A percentile compares a stretch with the other conserved stretches of the same genome.
These are phyloP conservation scores for Sylvicola cinctus DNA, from an alignment of 2,888 invertebrate species.

Conservation along the genomic window DNA sequence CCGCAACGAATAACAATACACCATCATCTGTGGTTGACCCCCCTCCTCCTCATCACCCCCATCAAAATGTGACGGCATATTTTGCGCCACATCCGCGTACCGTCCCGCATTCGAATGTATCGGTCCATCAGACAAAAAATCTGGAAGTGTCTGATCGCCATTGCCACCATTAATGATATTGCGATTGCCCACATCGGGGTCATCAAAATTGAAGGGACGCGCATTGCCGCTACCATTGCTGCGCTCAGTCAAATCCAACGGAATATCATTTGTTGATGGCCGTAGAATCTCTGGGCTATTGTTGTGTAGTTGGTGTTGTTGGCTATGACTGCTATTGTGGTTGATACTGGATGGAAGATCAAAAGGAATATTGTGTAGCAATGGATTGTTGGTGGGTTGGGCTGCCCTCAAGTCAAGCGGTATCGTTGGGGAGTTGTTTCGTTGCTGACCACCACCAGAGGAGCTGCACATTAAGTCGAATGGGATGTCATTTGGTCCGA, in stretches of 20 bases:
- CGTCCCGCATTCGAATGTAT: slow-evolving; percentile 24
- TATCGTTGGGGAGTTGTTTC: slow-evolving; percentile 3
- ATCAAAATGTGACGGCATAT: too few relatives aligned
- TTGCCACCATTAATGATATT: slow-evolving; percentile 1
- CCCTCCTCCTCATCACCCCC: too few relatives aligned
- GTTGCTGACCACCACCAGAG: neutral
- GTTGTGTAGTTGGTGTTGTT: too few relatives aligned
- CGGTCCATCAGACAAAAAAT: slow-evolving; percentile 51
- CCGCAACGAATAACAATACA: too few relatives aligned
- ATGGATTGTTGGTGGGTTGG: slow-evolving; percentile 1
- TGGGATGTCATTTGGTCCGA: slow-evolving; percentile 3
- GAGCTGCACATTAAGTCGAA: slow-evolving; percentile 7
- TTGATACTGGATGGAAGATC: slow-evolving; percentile 6
- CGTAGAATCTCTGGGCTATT: too few relatives aligned
- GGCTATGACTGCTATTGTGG: too few relatives aligned
- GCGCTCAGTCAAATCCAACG: slow-evolving; percentile 1
- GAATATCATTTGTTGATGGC: slow-evolving; percentile 1
- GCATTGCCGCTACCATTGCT: neutral
- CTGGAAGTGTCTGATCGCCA: slow-evolving; percentile 34
- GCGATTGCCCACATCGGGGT: slow-evolving; percentile 3
- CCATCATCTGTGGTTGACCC: too few relatives aligned
- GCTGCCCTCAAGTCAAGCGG: neutral
- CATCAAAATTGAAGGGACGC: slow-evolving; percentile 3
- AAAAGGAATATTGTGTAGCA: slow-evolving; percentile 4
- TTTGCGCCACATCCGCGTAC: slow-evolving; percentile 23